Evolutionary conservation across 1,140 invertebrate species (phyloP).

Genomic region (Muscidifurax raptorellus): DNA sequence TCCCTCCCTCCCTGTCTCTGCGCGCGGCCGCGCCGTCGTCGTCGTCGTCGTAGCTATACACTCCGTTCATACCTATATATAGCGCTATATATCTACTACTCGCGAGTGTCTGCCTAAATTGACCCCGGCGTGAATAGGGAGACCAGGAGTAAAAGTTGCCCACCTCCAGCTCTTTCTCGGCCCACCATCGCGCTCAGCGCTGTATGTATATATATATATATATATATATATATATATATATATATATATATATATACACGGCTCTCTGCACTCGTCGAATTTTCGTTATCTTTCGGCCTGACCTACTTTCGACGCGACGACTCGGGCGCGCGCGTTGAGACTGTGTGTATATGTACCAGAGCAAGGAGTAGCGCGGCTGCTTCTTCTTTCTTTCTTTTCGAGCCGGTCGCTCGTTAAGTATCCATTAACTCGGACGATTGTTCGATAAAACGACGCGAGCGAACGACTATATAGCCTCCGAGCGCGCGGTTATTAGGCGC

Average conservation of each 20-base stretch:
- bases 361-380: not conserved
- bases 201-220: too few species aligned
- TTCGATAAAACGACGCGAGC: constrained; percentile 37
- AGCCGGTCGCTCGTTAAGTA: constrained; percentile 33
- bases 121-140: constrained; percentile 41
- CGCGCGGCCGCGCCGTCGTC: not conserved
- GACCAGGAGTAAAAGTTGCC: constrained; percentile 36
- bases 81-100: too few species aligned
- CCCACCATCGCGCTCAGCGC: too few species aligned
- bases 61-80: too few species aligned
- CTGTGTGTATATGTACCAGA: not conserved
- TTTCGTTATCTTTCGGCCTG: constrained; percentile 51
- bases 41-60: constrained; percentile 25
- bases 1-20: not conserved
- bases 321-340: not conserved
- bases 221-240: too few species aligned
- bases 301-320: constrained; percentile 38
- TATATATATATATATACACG: too few species aligned
- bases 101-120: constrained; percentile 52
- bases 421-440: constrained; percentile 48
- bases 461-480: not conserved
- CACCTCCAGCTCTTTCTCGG: not conserved
- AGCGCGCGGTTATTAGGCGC: not conserved
- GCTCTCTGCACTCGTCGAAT: constrained; percentile 44
- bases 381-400: not conserved